Evolutionary conservation across 2,797 vertebrate species (phyloP).

Genomic region (Chrysocyon brachyurus): DNA sequence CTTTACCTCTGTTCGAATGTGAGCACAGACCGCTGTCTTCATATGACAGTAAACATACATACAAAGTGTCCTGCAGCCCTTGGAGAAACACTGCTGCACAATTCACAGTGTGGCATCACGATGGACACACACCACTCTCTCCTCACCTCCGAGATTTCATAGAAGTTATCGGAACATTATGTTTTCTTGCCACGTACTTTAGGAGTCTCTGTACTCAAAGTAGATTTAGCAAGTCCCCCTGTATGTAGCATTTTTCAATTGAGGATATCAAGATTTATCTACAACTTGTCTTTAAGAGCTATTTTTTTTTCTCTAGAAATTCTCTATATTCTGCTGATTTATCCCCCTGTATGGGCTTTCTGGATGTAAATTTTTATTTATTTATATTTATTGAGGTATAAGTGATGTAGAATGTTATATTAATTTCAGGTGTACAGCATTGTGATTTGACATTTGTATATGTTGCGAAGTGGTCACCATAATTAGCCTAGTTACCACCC

Average conservation of each 20-base stretch:
- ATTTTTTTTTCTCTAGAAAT: not conserved
- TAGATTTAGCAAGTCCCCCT: not conserved
- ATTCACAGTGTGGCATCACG: not conserved
- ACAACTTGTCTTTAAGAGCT: not conserved
- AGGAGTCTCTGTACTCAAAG: not conserved
- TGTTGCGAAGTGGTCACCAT: not conserved
- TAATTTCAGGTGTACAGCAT: not conserved
- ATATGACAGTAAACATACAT: not conserved
- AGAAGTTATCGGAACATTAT: not conserved
- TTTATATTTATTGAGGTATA: not conserved
- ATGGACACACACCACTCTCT: not conserved
- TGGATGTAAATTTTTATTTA: not conserved
- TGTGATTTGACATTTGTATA: not conserved
- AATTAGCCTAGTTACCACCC: not conserved
- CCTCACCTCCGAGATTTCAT: not conserved
- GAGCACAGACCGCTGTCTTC: constrained; percentile 7
- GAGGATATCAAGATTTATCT: constrained; percentile 35
- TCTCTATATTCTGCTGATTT: not conserved
- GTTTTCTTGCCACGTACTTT: not conserved
- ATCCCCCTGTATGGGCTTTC: not conserved
- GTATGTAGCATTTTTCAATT: constrained; percentile 33
- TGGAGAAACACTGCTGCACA: not conserved
- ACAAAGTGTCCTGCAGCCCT: not conserved
- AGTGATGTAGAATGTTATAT: not conserved
- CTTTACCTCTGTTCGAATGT: not conserved